Evolutionary conservation across 2,797 vertebrate species (phyloP), one percentile per base, ranked within the genome.

Genomic region (Melanotaenia nigrans): DNA sequence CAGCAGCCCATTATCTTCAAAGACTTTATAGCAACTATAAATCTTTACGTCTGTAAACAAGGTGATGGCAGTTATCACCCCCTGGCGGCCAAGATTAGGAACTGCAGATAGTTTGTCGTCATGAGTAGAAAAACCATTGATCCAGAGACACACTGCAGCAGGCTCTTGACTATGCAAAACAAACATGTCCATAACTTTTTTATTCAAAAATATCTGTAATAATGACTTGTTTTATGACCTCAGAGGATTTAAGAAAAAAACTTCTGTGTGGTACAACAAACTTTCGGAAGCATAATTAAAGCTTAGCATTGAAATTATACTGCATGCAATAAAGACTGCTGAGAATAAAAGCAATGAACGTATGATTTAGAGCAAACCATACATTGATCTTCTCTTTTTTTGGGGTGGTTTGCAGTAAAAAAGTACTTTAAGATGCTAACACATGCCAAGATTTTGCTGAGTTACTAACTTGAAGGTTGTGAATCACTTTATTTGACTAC

Each of bases 1-100:
- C 65, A 58, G 63, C 22, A 36, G 63, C 10, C 68, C 36, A 55
- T 77, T 38, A 73, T 55, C 47, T 18, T 79, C 42, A 2, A 32
- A 63, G 33, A 45, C 32, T 80, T 84, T 80, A 81, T 49, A 33
- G 56, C 73, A 45, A 49, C 77, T 60, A 72, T 69, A 79, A 87
- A 89, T 85, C 53, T 61, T 11, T 42, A 9, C 32, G 70, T 69
- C 25, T 64, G 51, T 72, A 65, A 79, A 79, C 58, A 69, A 14
- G 35, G 24, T 65, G 66, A 76, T 84, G 61, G 58, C 64, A 75
- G 62, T 82, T 80, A 89, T 86, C 85, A 45, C 92, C 90, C 83
- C 86, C 90, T 89, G 22, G 90, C 90, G 92, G 88, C 22, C 40
- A 65, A 33, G 7, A 24, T 6, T 7, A 49, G 22, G 68, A 40